Base-by-base conservation (phyloP, 1,140 invertebrate genomes). In the Camponotus floridanus region DNA sequence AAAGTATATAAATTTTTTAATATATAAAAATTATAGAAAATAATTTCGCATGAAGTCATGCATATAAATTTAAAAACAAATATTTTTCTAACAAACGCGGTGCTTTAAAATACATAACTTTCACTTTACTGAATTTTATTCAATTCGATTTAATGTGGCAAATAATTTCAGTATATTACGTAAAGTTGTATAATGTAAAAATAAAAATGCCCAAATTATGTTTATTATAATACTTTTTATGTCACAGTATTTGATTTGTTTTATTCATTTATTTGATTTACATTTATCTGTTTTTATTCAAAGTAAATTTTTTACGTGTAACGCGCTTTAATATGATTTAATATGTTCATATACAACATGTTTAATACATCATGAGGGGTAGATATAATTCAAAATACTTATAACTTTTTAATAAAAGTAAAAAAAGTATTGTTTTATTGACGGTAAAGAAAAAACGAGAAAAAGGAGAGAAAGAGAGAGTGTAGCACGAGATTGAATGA, bases 401-500 rank as follows among this genome's bases (percentile, higher is more conserved):
- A 3, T 15, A 68, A 31, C 21, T 78, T 78, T 18, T 21, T 7
- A 15, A 31, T n/a, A 65, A 31, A 48, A 13, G 15, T 15, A 57
- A 70, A 42, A 39, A 7, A 1, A 26, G 26, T 70, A 39, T 18
- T 26, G 31, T 9, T 70, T 80, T 9, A 70, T 80, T 57, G 33
- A 36, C 48, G 48, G 3, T 3, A 15, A 33, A 42, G 36, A 71
- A 61, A 45, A 39, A 55, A 70, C 5, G 3, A 3, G 21, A 6
- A 70, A 48, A 36, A 39, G 9, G 26, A 59, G 39, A 45, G n/a
- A 48, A 31, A 73, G 39, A 61, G 21, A 57, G 36, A 81, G 33
- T 71, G 39, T 5, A 59, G 21, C 8, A 80, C 51, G 55, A 83
- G 39, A 59, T 57, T 9, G 31, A 89, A 79, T 62, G 65, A 86